Conservation (phyloP, 2,888 invertebrate species). For the Galerucella calmariensis region DNA sequence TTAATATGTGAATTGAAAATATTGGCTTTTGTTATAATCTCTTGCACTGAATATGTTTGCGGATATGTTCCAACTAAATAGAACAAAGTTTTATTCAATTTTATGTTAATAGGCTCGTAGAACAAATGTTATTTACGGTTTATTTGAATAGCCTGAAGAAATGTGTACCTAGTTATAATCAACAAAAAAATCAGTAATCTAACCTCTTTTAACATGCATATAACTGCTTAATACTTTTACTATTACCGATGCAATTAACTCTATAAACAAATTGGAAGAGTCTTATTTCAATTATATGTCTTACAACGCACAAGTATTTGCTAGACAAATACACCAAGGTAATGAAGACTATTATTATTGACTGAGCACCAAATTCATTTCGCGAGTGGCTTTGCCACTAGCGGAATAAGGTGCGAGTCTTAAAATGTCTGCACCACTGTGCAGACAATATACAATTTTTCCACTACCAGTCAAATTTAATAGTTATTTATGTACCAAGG, state of each 20-base stretch:
- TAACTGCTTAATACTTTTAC: background rate
- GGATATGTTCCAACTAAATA: background rate
- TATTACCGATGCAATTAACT: slow-evolving; percentile 3
- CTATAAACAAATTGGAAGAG: background rate
- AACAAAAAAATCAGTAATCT: background rate
- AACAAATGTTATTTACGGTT: background rate
- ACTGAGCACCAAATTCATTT: too few relatives aligned
- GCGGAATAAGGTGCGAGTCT: too few relatives aligned
- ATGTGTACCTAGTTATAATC: background rate
- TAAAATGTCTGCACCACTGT: too few relatives aligned
- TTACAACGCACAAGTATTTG: background rate
- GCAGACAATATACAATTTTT: too few relatives aligned
- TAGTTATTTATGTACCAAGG: too few relatives aligned
- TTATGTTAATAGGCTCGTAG: background rate
- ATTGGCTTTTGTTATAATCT: background rate
- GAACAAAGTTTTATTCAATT: background rate
- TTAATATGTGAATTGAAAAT: too few relatives aligned
- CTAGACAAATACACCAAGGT: too few relatives aligned
- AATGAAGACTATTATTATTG: too few relatives aligned
- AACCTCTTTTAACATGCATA: background rate
- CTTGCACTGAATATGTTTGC: background rate
- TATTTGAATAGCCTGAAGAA: background rate
- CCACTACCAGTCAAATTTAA: too few relatives aligned
- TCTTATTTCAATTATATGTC: slow-evolving; percentile 8
- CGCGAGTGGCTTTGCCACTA: too few relatives aligned